Evolutionary conservation across 2,113 vertebrate genomes (phyloP), one percentile per base, ranked within the genome.

Genomic region (Thryonomys swinderianus): DNA sequence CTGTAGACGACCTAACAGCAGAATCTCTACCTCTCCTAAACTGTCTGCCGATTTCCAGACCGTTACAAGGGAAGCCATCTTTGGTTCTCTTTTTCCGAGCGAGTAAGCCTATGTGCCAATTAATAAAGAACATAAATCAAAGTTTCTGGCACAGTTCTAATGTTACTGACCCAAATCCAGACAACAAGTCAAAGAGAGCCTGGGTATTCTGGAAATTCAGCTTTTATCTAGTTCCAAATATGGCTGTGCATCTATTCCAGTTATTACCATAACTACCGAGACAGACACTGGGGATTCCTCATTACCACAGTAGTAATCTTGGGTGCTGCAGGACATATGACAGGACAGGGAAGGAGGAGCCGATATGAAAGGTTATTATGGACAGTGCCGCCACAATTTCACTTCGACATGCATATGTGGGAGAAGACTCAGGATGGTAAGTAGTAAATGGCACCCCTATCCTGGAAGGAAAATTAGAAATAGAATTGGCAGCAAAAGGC

Each of bases 121-220:
- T 91, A 95, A 83, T 67, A 96, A 6, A 90, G 32, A 91, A 12
- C 25, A 67, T 88, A 79, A 74, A 79, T 88, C 61, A 95, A 96
- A 71, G 32, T 8, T 61, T 61, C 83, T 91, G 61, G 53, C 23
- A 37, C 10, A 82, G 67, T 16, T 59, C 67, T 34, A 32, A 21
- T 57, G 9, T 40, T 57, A 12, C 42, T 53, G 23, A 17, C 57
- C 62, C 61, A 92, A 40, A 25, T 88, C 55, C 57, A 95, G 61
- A 21, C 71, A 92, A 88, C 23, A 86, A 91, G 64, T 89, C 62
- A 91, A 88, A 94, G 30, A 92, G 42, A 94, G 18, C 40, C 32
- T 74, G 42, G 42, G 12, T 80, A 37, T 89, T 82, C 88, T 13
- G 67, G 42, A 48, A 93, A 73, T 40, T 91, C 13, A 57, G 32